Evolutionary conservation across 2,113 vertebrate genomes (phyloP), one percentile per base, ranked within the genome.

Genomic region (Elephantulus edwardii): DNA sequence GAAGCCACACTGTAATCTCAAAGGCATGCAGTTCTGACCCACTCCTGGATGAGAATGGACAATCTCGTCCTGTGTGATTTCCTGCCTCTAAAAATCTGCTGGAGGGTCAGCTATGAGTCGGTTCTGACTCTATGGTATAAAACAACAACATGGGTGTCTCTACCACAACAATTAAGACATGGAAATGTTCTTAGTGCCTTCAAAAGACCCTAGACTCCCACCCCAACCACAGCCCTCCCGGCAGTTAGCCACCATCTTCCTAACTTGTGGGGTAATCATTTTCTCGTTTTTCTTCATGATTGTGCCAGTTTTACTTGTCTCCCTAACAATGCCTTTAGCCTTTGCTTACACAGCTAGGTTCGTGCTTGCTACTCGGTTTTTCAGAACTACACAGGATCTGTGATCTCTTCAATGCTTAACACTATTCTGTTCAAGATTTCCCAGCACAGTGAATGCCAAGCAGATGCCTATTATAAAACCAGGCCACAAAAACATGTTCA

Each of bases 351-450:
- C 46, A 40, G 75, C 62, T 30, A 66, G 80, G 62, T 87, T 28
- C 82, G 56, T 58, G 87, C 88, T 78, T 52, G 50, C 70, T 71
- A 26, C 87, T 89, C 68, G 0, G 7, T n/a, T 87, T 94, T 94
- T 90, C 91, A 84, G 60, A 94, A 83, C 80, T 26, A 84, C 82
- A 80, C 54, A 70, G 86, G 75, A 70, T 52, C 89, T 94, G 35
- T 83, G 93, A 86, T 93, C 91, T 92, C 71, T 71, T 60, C 79
- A 5, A 0, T 19, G 40, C 78, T 79, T 30, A 40, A 9, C 89
- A n/a, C 44, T 12, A 50, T 82, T 68, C 40, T n/a, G 50, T 84
- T 70, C 91, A 71, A 71, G 78, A 83, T 89, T 50, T 83, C 62
- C 89, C 91, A 48, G 3, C 1, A 22, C 81, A 13, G 74, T 78